A percentile compares a stretch with the other conserved stretches of the same genome.
Conservation (phyloP, 2,888 invertebrate species). For the Drosophila trichaetosa region DNA sequence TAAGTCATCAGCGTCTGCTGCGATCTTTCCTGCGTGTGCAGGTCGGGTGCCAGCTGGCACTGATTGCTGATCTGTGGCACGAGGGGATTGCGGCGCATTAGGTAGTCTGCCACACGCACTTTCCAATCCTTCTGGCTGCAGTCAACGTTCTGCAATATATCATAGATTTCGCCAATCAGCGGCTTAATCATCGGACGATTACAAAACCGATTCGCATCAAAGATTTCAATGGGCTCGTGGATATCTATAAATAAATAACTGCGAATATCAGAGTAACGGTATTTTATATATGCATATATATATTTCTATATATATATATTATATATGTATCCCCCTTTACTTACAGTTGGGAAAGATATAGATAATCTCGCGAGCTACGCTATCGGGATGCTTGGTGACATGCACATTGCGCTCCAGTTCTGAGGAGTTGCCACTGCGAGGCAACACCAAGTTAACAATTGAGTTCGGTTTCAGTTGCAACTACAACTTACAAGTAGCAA, state of each 20-base stretch:
- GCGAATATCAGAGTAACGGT: background rate
- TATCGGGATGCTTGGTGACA: constrained; percentile 89
- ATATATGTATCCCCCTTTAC: constrained; percentile 14
- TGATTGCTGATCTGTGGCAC: constrained; percentile 72
- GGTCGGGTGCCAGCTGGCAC: constrained; percentile 49
- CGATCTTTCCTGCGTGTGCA: constrained; percentile 56
- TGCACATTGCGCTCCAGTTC: constrained; percentile 91
- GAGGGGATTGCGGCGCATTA: constrained; percentile 61
- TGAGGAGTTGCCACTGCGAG: constrained; percentile 88
- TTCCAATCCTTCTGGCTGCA: constrained; percentile 72
- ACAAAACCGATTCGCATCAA: constrained; percentile 61
- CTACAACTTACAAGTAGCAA: constrained; percentile 77
- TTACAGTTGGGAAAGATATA: constrained; percentile 92
- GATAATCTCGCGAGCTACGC: constrained; percentile 91
- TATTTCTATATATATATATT: background rate
- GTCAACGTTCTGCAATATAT: constrained; percentile 60
- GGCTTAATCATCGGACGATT: constrained; percentile 66
- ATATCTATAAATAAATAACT: constrained; percentile 86
- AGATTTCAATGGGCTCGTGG: constrained; percentile 89
- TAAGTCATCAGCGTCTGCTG: constrained; percentile 68
- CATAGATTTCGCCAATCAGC: constrained; percentile 65
- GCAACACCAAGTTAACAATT: background rate
- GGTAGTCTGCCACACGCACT: constrained; percentile 66
- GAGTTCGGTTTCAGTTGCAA: background rate
- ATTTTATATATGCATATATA: no score